Evolutionary conservation across 2,797 vertebrate species (phyloP), one percentile per base, ranked within the genome.

Genomic region (Urophycis tenuis): DNA sequence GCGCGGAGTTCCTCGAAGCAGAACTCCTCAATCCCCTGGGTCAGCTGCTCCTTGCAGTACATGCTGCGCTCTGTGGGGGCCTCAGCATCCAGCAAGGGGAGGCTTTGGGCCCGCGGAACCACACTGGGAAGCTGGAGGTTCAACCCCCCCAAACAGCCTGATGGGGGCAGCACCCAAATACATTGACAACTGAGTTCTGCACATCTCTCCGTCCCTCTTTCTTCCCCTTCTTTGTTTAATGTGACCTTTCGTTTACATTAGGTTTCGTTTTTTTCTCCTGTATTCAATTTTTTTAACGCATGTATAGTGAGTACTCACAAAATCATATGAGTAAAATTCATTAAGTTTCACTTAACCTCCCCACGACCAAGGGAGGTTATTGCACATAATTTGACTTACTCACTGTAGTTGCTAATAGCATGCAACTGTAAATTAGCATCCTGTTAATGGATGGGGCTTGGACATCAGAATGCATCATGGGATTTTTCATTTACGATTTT

Each of bases 1-100:
- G 95, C 94, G 73, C 94, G 75, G 67, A 96, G 92, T 86, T 97
- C 95, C 74, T 96, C 96, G 0, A 96, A 90, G 69, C 93, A 94
- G 76, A 96, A 93, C 75, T 97, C 96, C 0, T 82, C 86, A 0
- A 91, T 89, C 32, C 92, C 94, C 79, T 89, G 91, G 78, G 89
- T 93, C 78, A 96, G 88, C 80, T 89, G 92, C 0, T 93, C 93
- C 83, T 92, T 94, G 81, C 93, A 94, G 85, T 95, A 96, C 94
- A 95, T 95, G 73, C 89, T 85, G 22, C 53, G 53, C 53, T n/a
- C n/a, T n/a, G n/a, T n/a, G n/a, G 9, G 17, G 60, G n/a, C 60
- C 60, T 25, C 32, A 31, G 30, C 60, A 3, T 17, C 71, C 71
- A 12, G 11, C 22, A 77, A 25, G 1, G 25, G 45, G 8, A 34